Conservation (phyloP, 2,797 vertebrate species). For the Lateolabrax maculatus region DNA sequence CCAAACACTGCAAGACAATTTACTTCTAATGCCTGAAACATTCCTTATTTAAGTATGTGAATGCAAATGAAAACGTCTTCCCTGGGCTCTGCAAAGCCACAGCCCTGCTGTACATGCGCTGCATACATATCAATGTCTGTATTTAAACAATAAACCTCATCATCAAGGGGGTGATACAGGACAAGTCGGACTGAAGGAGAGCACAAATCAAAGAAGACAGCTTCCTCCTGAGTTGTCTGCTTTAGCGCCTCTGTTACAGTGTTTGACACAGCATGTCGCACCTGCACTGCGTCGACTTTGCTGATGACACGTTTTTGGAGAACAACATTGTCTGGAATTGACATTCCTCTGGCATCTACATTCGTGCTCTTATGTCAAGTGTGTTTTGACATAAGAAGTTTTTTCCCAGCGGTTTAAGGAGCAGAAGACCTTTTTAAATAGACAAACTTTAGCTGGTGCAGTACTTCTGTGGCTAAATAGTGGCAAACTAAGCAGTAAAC, state of each 20-base stretch:
- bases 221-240: constrained; percentile 41
- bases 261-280: constrained; percentile 56
- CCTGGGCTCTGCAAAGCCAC: constrained; percentile 25
- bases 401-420: background rate
- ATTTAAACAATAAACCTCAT: constrained; percentile 45
- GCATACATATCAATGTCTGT: constrained; percentile 34
- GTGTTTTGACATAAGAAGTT: background rate
- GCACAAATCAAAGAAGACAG: constrained; percentile 61
- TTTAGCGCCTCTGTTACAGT: constrained; percentile 46
- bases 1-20: constrained; percentile 23
- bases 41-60: constrained; percentile 22
- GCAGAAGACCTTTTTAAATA: constrained; percentile 22
- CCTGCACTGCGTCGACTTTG: constrained; percentile 21
- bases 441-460: background rate
- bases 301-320: constrained; percentile 39
- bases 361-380: constrained; percentile 15
- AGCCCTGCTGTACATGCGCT: background rate
- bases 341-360: constrained; percentile 17
- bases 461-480: background rate
- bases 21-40: constrained; percentile 17
- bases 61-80: constrained; percentile 45
- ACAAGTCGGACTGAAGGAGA: constrained; percentile 48
- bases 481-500: background rate
- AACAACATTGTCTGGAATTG: constrained; percentile 27
- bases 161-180: constrained; percentile 36